Base-by-base conservation (phyloP, 2,113 vertebrate genomes). In the Callospermophilus lateralis region DNA sequence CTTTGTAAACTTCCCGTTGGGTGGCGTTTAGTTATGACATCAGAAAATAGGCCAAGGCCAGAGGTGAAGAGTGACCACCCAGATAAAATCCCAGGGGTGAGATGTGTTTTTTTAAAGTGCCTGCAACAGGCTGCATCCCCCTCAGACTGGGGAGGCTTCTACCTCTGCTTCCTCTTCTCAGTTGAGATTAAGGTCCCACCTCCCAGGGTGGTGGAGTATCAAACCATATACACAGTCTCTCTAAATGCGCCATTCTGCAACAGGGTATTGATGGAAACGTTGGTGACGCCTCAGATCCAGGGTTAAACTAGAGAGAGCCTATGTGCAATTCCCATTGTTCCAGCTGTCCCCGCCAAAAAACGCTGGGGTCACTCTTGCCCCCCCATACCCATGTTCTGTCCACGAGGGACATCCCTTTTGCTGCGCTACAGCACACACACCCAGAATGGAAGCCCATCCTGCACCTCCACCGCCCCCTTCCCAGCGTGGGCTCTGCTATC, bases 81-180 rank as follows among this genome's bases (percentile, higher is more conserved):
- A 8, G 15, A 11, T 51, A 74, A 84, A 73, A 30, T 58, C 92
- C 67, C 67, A 81, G 55, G 73, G 19, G 32, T 78, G 53, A 53
- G 34, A 26, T 37, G 1, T 83, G 34, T 45, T 65, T 72, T 72
- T 77, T 70, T 32, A 72, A 83, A n/a, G 42, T 51, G 16, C 22
- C 73, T 32, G 11, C 65, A 88, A 93, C 28, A 55, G 51, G 39
- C 0, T 90, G 9, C 22, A 61, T 87, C 65, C 67, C 86, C 53
- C 8, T 28, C 4, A 61, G 37, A 34, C 55, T 17, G 6, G 8
- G 11, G 92, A 80, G 32, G 37, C 63, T 65, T 76, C 61, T 72
- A 34, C 22, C 55, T 92, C 42, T 9, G 20, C 81, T 81, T 85
- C 68, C 22, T 97, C 30, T 73, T 28, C 80, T 88, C 61, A 72